A percentile compares a stretch with the other conserved stretches of the same genome.
These are phyloP conservation scores for Lagorchestes hirsutus DNA, from an alignment of 2,797 vertebrate genomes.

Conservation along the genomic window DNA sequence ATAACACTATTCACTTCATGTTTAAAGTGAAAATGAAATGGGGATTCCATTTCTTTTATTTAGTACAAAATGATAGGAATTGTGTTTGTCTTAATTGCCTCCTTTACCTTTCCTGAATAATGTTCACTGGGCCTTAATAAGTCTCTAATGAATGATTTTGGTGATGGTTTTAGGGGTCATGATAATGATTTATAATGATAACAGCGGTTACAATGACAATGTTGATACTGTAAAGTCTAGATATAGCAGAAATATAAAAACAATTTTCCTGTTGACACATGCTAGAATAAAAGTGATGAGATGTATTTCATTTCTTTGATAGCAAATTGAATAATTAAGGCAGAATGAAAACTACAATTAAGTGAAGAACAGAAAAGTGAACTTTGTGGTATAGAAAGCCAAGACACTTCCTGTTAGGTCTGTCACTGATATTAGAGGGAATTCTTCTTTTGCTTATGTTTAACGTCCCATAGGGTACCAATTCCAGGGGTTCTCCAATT, in stretches of 20 bases:
- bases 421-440: slow-evolving; percentile 43
- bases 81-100: not conserved
- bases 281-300: not conserved
- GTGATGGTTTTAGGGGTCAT: not conserved
- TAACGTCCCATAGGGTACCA: slow-evolving; percentile 48
- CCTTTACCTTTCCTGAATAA: not conserved
- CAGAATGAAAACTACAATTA: slow-evolving; percentile 37
- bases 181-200: not conserved
- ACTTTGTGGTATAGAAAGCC: not conserved
- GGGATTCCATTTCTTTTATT: not conserved
- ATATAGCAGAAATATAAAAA: not conserved
- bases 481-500: slow-evolving; percentile 58
- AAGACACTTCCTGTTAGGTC: slow-evolving; percentile 39
- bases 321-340: slow-evolving; percentile 31
- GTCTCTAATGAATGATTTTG: not conserved
- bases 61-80: not conserved
- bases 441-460: slow-evolving; percentile 55
- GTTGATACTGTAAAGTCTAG: not conserved
- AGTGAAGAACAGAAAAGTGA: slow-evolving; percentile 43
- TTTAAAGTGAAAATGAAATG: not conserved
- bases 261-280: not conserved
- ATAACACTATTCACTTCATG: not conserved
- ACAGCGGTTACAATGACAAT: not conserved
- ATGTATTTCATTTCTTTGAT: slow-evolving; percentile 38
- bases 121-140: not conserved